Base-by-base conservation (phyloP, 1,140 invertebrate species). In the Asobara japonica region DNA sequence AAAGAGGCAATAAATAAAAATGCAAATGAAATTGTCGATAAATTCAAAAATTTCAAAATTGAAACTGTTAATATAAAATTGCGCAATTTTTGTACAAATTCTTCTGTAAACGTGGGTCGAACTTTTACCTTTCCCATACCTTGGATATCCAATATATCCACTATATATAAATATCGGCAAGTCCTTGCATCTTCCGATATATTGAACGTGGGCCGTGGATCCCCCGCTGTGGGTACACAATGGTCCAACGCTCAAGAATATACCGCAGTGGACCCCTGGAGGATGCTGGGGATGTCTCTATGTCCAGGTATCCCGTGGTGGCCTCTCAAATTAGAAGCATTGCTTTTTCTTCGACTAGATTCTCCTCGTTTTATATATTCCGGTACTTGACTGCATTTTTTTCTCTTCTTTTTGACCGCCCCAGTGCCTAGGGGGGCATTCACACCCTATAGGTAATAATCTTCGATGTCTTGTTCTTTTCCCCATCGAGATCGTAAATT, bases 231-330 rank as follows among this genome's bases (percentile, higher is more conserved):
- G 69, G 61, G 27, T 33, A 51, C 56, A 71, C 69, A 71, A 71
- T 71, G 38, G 30, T 36, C 29, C 36, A 60, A 71, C 69, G 61
- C 69, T 16, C 11, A 36, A 22, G 29, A 48, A 62, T 62, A 62
- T 62, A 13, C 51, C 61, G 29, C 16, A 16, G 69, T 33, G 51
- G 56, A 71, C 60, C 60, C 69, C 69, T 45, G 60, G 60, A 71
- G 69, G 27, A 71, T 70, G 60, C 25, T 33, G 13, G 20, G 38
- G 69, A 71, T 64, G 69, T 71, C 69, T 71, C 69, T 71, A 71
- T 71, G 69, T 48, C 27, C 56, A 31, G 60, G 38, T 41, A 29
- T 65, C 69, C 69, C 61, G 69, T 27, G 3, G 65, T 18, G 69
- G 33, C 60, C 41, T 64, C 69, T 71, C 69, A 65, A 71, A 71